Percentiles rank a stretch among this genome's conserved stretches.
Conservation (phyloP, 2,797 vertebrate species). For the Steatocranus sp. region DNA sequence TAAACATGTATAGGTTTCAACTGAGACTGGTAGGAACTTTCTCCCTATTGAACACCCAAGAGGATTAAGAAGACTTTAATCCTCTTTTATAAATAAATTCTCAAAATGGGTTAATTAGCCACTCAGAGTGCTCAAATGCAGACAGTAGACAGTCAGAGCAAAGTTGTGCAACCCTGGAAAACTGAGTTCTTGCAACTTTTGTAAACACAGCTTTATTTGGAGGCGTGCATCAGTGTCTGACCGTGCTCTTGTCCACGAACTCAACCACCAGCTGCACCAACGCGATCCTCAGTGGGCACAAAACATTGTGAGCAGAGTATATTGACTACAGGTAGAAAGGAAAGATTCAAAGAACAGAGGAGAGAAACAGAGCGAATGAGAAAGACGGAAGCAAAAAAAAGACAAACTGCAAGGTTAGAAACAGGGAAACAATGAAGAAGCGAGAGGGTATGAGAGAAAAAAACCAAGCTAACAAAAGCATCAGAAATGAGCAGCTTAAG, state of each 20-base stretch:
- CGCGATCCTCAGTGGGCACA: not conserved
- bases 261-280: conserved; percentile 11
- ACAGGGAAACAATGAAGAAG: conserved; percentile 6
- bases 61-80: not conserved
- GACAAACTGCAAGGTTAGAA: conserved; percentile 1
- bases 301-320: not conserved
- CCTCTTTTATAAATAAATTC: not conserved
- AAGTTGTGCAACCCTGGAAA: not conserved
- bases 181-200: conserved; percentile 3
- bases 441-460: not conserved
- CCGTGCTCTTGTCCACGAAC: conserved; percentile 52
- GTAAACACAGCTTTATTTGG: not conserved
- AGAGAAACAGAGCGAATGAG: conserved; percentile 1
- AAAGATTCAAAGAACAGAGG: not conserved
- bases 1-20: not conserved
- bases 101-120: not conserved
- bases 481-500: conserved; percentile 74
- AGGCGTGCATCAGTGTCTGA: not conserved
- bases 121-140: not conserved
- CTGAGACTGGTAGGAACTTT: not conserved
- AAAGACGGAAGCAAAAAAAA: not conserved
- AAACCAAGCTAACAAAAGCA: conserved; percentile 62
- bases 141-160: not conserved
- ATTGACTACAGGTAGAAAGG: not conserved
- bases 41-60: not conserved